Conservation (phyloP, 2,888 invertebrate species). For the Salticus scenicus region DNA sequence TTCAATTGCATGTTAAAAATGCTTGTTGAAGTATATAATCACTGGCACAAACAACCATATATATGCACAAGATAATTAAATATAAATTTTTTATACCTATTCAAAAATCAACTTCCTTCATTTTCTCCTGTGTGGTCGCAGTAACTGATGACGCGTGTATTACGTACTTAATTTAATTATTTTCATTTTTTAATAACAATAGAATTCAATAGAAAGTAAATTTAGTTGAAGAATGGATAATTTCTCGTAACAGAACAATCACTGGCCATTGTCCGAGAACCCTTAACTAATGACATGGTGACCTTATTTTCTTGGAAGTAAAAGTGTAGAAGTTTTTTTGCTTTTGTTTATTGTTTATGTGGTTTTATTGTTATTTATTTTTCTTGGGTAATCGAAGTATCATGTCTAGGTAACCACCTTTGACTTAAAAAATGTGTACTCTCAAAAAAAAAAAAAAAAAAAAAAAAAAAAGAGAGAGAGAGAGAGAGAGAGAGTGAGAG, state of each 20-base stretch:
- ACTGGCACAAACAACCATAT: too few species aligned
- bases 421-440: too few species aligned
- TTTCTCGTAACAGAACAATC: background rate
- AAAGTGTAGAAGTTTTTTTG: conserved; percentile 15
- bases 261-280: background rate
- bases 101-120: too few species aligned
- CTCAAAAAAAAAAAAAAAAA: too few species aligned
- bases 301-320: conserved; percentile 26
- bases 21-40: too few species aligned
- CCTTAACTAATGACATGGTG: conserved; percentile 13
- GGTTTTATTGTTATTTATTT: background rate
- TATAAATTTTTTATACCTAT: too few species aligned
- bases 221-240: background rate
- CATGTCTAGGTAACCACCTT: background rate
- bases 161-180: background rate
- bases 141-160: background rate
- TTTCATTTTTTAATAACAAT: background rate
- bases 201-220: background rate
- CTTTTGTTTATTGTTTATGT: conserved; percentile 47
- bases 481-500: too few species aligned
- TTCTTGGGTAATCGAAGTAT: background rate
- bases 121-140: background rate
- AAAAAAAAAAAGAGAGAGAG: too few species aligned
- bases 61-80: too few species aligned
- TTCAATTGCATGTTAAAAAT: too few species aligned